Evolutionary conservation across 2,113 vertebrate genomes (phyloP), one percentile per base, ranked within the genome.

Genomic region (Pachycephala philippinensis): DNA sequence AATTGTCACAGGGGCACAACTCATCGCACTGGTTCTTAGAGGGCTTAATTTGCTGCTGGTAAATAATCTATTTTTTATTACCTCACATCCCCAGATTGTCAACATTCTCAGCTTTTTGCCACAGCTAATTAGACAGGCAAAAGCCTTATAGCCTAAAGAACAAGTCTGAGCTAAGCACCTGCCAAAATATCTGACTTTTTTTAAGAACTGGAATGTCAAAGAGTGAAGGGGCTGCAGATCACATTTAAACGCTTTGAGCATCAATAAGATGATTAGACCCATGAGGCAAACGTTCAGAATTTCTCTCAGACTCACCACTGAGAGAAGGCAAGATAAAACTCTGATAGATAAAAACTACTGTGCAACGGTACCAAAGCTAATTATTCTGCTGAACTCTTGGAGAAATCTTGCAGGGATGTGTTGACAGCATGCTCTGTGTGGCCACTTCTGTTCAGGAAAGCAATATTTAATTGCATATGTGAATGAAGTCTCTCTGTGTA

Each of bases 61-160:
- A 97, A 96, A 95, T 97, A 97, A 96, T 95, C 95, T 95, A 93
- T 96, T 95, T 97, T 96, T 96, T 96, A 96, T 97, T 97, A 90
- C 93, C 85, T 96, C 88, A 77, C 94, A 94, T 97, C 94, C 95
- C 94, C 79, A 96, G 95, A 96, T 97, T 92, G 94, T 98, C 95
- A 96, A 97, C 95, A 93, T 89, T 91, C 87, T 94, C 93, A 78
- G 91, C 89, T 96, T 97, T 97, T 95, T 96, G 87, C 97, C 95
- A 95, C 94, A 97, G 95, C 95, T 97, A 97, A 98, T 97, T 97
- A 97, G 97, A 97, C 96, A 97, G 95, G 96, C 95, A 97, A 97
- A 97, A 95, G 92, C 92, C 85, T 96, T 74, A 94, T 95, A 94
- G 91, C 94, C 93, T 94, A 89, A 94, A 95, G 95, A 97, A 97